Evolutionary conservation across 1,140 invertebrate genomes (phyloP), one percentile per base, ranked within the genome.

Genomic region (Drosophila elegans): DNA sequence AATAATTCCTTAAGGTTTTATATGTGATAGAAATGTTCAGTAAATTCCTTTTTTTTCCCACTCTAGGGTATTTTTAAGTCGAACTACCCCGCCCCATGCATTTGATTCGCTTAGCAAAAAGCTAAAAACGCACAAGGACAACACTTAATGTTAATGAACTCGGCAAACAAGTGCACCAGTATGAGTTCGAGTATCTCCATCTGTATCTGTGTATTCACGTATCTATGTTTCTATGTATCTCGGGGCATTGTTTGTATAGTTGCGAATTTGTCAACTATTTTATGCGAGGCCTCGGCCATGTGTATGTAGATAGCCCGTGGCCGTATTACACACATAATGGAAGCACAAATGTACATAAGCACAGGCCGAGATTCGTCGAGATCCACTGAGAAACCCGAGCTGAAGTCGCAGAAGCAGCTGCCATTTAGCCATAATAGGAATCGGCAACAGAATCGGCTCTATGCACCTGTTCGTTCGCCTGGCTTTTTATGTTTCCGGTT

Each of bases 261-360:
- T 88, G 83, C 83, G 75, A 86, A 86, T 86, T 86, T 86, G 83
- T 86, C 83, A 88, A 88, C 83, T 88, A 86, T 86, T 88, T 86
- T 73, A 86, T 86, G 83, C 61, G 79, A 88, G 61, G 62, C 80
- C 64, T 62, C 62, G 63, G 68, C 69, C 60, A 79, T 64, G 36
- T 74, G 76, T 73, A 77, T 61, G 46, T 73, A 42, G 48, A 21
- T 59, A 73, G 39, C 45, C 45, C 21, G 7, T 16, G 12, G 48
- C 13, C 51, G 49, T 72, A 34, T 71, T 45, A 54, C 57, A 72
- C 52, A 73, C 77, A 81, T 64, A 80, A 81, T 81, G 61, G 53
- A 48, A 21, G 57, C 52, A 66, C 78, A 64, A 75, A 81, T 77
- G 80, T 81, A 83, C 73, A 64, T 76, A 79, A 34, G 25, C 48